A percentile compares a stretch with the other conserved stretches of the same genome.
These are phyloP conservation scores for Anthophora plumipes DNA, from an alignment of 2,888 invertebrate genomes.

Conservation along the genomic window DNA sequence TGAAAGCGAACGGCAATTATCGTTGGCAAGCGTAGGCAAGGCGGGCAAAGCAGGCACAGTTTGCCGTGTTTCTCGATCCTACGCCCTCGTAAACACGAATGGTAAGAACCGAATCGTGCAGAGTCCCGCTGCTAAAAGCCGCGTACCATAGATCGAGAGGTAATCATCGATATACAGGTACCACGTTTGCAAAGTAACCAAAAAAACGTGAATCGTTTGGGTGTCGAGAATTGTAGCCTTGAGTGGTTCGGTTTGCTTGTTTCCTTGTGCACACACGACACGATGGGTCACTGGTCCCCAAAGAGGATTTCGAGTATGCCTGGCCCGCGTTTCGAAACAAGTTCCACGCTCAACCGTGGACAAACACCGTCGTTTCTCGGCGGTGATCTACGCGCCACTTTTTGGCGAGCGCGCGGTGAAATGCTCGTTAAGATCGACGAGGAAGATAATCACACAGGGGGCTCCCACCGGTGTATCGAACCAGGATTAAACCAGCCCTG, in stretches of 20 bases:
- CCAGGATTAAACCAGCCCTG: not conserved
- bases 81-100: constrained; percentile 53
- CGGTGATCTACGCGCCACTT: constrained; percentile 47
- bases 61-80: constrained; percentile 11
- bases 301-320: constrained; percentile 69
- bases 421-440: constrained; percentile 30
- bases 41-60: not conserved
- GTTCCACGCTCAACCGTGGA: constrained; percentile 37
- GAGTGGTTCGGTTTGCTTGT: not conserved
- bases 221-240: not conserved
- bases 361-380: not conserved
- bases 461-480: not conserved
- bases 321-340: constrained; percentile 54
- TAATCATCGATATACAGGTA: constrained; percentile 29
- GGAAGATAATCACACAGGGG: not conserved
- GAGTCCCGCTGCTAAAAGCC: not conserved
- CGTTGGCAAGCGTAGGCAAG: constrained; percentile 41
- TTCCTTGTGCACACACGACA: constrained; percentile 30
- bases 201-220: no score
- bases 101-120: no score
- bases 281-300: constrained; percentile 75
- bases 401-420: constrained; percentile 12
- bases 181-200: no score
- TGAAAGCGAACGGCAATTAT: constrained; percentile 73
- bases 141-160: constrained; percentile 29